Conservation (phyloP, 2,797 vertebrate genomes). For the Octomys mimax region DNA sequence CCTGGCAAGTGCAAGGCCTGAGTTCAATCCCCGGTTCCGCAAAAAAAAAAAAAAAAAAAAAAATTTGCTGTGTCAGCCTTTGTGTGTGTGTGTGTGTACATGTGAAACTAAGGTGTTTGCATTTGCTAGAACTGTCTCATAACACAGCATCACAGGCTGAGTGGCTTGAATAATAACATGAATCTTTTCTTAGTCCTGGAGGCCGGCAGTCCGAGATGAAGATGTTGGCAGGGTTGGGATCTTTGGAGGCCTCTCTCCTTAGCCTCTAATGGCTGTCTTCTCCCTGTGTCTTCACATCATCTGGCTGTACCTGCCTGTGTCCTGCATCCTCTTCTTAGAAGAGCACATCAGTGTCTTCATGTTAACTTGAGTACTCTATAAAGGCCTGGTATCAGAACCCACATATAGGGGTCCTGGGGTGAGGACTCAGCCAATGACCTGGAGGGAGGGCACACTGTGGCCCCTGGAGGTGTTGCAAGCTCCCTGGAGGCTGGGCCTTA, state of each 20-base stretch:
- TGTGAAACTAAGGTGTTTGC: not conserved
- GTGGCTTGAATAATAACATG: not conserved
- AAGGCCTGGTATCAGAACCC: not conserved
- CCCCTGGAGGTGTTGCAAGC: not conserved
- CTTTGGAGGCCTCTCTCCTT: not conserved
- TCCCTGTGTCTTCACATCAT: not conserved
- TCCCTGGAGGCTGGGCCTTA: not conserved
- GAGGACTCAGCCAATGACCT: not conserved
- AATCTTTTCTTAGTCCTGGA: not conserved
- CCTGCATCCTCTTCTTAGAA: not conserved
- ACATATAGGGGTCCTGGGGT: not conserved
- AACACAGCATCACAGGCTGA: not conserved
- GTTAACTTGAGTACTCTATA: not conserved
- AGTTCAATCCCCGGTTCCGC: too few species aligned
- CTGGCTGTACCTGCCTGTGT: not conserved
- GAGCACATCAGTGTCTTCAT: not conserved
- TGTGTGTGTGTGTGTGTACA: accelerated
- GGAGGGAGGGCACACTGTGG: not conserved
- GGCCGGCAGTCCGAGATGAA: not conserved
- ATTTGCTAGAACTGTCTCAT: not conserved
- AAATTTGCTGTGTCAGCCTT: not conserved
- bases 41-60: too few species aligned
- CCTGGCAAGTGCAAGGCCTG: too few species aligned
- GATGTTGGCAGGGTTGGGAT: not conserved
- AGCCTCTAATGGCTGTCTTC: not conserved